Base-by-base conservation (phyloP, 2,797 vertebrate genomes). In the Lerista edwardsae region DNA sequence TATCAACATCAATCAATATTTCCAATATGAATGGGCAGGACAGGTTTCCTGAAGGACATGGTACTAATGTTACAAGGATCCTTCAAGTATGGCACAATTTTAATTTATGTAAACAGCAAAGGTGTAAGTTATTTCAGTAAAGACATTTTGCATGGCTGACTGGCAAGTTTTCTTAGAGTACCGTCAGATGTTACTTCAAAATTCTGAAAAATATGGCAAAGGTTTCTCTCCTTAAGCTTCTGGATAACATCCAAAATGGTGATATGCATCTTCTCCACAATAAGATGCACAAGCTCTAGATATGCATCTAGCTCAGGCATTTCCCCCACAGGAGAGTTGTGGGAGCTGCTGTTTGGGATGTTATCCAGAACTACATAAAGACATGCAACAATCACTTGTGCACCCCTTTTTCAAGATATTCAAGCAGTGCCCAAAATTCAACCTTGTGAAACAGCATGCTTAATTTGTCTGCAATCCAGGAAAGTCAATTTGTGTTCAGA, bases 71-170 rank as follows among this genome's bases (percentile, higher is more conserved):
- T 87, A 25, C 34, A 69, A 79, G 55, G 59, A 69, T 89, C 65
- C 19, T 77, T 61, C 29, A 44, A 25, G 68, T 27, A 25, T 71
- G 69, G 39, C 23, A 72, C 68, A 21, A 44, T 44, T 71, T 72
- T 25, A 27, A 69, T 11, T 39, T 3, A 69, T 39, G 23, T 34
- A 29, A 69, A 77, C 19, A 41, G n/a, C n/a, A 74, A 83, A 34
- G 5, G 51, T 19, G 15, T 68, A 7, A 76, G 44, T n/a, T 31
- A 34, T 19, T 41, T 15, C 29, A 64, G 39, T 64, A 25, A 86
- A 84, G 89, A 90, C 89, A 93, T 82, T 86, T 82, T 91, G 90
- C 85, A 89, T 89, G 75, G 59, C 75, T 74, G 82, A 86, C 86
- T 89, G 90, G 90, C 78, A 92, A 88, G 86, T 80, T 82, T 27